Evolutionary conservation across 1,140 invertebrate species (phyloP).

Genomic region (Artemia franciscana): DNA sequence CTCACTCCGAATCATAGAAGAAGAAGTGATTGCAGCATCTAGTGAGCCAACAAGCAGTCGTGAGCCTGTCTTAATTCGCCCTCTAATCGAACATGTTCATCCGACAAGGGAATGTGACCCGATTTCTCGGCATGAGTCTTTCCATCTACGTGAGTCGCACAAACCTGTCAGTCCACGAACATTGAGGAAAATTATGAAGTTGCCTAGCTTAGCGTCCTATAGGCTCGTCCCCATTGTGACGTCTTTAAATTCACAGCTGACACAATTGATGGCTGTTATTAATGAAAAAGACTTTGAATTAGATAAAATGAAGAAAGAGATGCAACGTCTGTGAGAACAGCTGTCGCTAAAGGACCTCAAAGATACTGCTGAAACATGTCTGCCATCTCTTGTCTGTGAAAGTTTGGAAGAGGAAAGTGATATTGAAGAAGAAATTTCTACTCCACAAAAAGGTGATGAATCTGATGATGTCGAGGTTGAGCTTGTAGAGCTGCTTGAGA

Average conservation of each 20-base stretch:
- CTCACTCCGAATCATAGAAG: slow-evolving; percentile 25
- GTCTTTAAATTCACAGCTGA: slow-evolving; percentile 29
- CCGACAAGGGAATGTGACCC: slow-evolving; percentile 10
- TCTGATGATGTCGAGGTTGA: too few relatives aligned
- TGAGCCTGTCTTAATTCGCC: slow-evolving; percentile 16
- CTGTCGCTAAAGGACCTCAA: too few relatives aligned
- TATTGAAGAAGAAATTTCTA: too few relatives aligned
- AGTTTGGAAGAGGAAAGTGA: too few relatives aligned
- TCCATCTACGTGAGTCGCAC: neutral
- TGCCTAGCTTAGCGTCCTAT: slow-evolving; percentile 28
- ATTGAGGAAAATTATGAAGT: slow-evolving; percentile 14
- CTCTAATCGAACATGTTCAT: slow-evolving; percentile 1
- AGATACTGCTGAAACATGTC: too few relatives aligned
- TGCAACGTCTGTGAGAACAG: too few relatives aligned
- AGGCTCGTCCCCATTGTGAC: slow-evolving; percentile 26
- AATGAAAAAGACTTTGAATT: too few relatives aligned
- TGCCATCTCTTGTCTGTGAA: too few relatives aligned
- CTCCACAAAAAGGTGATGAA: too few relatives aligned
- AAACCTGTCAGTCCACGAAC: slow-evolving; percentile 10
- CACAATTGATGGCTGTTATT: slow-evolving; percentile 31
- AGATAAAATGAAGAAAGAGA: too few relatives aligned
- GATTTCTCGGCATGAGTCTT: neutral
- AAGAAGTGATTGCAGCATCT: slow-evolving; percentile 21
- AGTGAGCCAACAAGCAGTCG: slow-evolving; percentile 10
- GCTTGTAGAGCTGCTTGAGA: too few relatives aligned